Conservation (phyloP, 2,113 vertebrate species). For the Zosterops pallidus region DNA sequence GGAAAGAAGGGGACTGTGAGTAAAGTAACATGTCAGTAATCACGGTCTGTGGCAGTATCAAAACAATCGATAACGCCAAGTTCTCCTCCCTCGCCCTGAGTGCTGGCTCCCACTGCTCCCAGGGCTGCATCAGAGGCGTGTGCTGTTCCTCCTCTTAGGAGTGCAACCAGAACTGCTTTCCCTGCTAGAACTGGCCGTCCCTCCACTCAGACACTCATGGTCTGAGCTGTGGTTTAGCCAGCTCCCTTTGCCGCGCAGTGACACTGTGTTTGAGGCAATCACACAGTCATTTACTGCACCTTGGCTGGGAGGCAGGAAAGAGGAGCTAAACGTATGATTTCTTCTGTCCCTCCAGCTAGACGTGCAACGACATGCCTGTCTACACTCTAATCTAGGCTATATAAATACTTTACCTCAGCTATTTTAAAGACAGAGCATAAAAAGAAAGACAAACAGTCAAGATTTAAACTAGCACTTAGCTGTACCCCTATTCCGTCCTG, state of each 20-base stretch:
- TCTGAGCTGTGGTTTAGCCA: neutral
- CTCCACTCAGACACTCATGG: neutral
- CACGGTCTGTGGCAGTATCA: neutral
- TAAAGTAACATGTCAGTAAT: neutral
- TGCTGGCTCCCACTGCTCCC: neutral
- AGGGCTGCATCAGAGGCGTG: neutral
- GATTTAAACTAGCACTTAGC: neutral
- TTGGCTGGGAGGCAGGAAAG: slow-evolving; percentile 10
- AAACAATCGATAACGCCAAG: neutral
- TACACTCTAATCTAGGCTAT: slow-evolving; percentile 33
- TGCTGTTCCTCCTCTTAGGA: neutral
- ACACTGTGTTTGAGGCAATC: neutral
- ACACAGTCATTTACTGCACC: slow-evolving; percentile 16
- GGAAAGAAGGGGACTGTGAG: neutral
- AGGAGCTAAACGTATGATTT: slow-evolving; percentile 40
- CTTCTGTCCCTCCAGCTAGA: slow-evolving; percentile 54
- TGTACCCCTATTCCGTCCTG: neutral
- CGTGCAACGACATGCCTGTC: slow-evolving; percentile 33
- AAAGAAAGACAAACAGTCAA: slow-evolving; percentile 18
- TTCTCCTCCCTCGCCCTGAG: neutral
- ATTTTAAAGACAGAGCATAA: slow-evolving; percentile 21
- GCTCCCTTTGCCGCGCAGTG: neutral
- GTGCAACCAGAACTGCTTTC: neutral
- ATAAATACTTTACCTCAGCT: slow-evolving; percentile 32
- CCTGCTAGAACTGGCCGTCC: neutral